A percentile compares a stretch with the other conserved stretches of the same genome.
Conservation (phyloP, 2,888 invertebrate species). For the Eupithecia inturbata region DNA sequence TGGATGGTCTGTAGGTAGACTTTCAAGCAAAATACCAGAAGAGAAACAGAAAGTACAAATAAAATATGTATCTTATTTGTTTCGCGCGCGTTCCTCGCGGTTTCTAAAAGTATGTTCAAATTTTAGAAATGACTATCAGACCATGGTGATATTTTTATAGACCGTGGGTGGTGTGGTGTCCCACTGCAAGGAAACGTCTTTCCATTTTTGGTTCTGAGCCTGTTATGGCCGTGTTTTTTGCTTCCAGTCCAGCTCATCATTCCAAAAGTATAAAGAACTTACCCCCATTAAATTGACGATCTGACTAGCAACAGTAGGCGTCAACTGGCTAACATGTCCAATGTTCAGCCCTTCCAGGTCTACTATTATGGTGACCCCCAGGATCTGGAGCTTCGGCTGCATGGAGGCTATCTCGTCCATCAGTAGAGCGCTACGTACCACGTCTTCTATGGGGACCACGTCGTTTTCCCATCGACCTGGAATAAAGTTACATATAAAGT, state of each 20-base stretch:
- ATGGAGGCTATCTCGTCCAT: conserved; percentile 76
- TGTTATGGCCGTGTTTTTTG: too few relatives aligned
- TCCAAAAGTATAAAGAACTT: conserved; percentile 29
- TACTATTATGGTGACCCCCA: conserved; percentile 75
- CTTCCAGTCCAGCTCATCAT: neutral
- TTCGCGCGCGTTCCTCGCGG: too few relatives aligned
- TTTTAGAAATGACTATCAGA: too few relatives aligned
- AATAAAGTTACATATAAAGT: neutral
- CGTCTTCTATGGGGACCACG: conserved; percentile 66
- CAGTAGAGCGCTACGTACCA: conserved; percentile 70
- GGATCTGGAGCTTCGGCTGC: conserved; percentile 76
- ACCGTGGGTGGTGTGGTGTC: too few relatives aligned
- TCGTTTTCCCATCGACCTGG: conserved; percentile 73
- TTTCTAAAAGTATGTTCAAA: too few relatives aligned
- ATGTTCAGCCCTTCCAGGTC: conserved; percentile 71
- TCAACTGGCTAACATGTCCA: conserved; percentile 65
- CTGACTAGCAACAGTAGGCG: conserved; percentile 70
- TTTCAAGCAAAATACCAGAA: too few relatives aligned
- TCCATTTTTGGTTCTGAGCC: too few relatives aligned
- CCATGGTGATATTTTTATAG: too few relatives aligned
- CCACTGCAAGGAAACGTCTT: too few relatives aligned
- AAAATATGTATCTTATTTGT: too few relatives aligned
- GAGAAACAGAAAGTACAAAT: too few relatives aligned
- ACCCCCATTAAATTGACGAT: conserved; percentile 77
- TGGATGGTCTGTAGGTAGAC: neutral